These are phyloP conservation scores for Criorhina ranunculi DNA, from an alignment of 2,888 invertebrate species.

Conservation along the genomic window DNA sequence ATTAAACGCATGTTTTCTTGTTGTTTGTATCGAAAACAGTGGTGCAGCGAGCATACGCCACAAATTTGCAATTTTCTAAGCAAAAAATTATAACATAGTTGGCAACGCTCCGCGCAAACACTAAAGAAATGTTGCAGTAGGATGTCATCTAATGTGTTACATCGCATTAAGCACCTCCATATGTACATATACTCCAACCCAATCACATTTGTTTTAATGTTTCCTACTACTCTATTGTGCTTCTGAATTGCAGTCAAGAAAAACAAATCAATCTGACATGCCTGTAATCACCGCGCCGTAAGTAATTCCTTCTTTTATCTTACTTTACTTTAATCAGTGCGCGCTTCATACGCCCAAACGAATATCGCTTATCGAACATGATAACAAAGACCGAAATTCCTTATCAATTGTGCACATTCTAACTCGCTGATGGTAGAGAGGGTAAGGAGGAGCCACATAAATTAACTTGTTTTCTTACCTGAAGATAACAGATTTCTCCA, in stretches of 20 bases:
- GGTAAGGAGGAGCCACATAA: background rate
- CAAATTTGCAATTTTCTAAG: too few relatives aligned
- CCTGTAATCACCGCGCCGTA: background rate
- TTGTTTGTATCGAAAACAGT: too few relatives aligned
- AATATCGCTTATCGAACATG: background rate
- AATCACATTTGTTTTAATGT: background rate
- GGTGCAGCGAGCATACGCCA: too few relatives aligned
- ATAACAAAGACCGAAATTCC: background rate
- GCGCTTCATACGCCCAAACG: background rate
- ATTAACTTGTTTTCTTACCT: constrained; percentile 70
- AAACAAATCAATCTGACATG: background rate
- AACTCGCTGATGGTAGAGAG: background rate
- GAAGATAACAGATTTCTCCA: constrained; percentile 89
- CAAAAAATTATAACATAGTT: too few relatives aligned
- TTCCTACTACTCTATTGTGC: background rate
- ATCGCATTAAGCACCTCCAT: too few relatives aligned
- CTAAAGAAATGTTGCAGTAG: too few relatives aligned
- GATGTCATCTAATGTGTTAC: too few relatives aligned
- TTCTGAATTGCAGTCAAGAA: background rate
- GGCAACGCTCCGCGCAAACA: too few relatives aligned
- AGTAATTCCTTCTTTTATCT: background rate
- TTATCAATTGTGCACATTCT: background rate
- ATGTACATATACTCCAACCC: background rate
- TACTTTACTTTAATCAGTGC: background rate
- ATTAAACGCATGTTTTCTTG: too few relatives aligned